Evolutionary conservation across 2,888 invertebrate genomes (phyloP).

Genomic region (Xanthorhoe spadicearia): DNA sequence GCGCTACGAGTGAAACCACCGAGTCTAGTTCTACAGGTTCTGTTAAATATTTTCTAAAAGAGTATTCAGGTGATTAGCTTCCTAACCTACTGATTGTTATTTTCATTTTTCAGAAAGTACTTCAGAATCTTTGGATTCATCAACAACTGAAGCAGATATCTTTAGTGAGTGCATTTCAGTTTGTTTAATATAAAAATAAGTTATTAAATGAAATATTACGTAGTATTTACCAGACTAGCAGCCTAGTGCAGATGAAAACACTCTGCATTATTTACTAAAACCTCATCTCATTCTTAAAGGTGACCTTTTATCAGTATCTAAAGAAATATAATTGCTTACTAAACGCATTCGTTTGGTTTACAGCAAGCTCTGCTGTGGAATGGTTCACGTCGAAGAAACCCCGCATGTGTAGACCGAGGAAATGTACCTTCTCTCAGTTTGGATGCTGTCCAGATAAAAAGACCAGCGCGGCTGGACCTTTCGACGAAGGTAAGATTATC

Average conservation of each 20-base stretch:
- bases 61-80: background rate
- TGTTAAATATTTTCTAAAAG: constrained; percentile 4
- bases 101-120: constrained; percentile 13
- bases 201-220: too few relatives aligned
- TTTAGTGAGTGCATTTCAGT: constrained; percentile 29
- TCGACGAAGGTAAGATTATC: constrained; percentile 86
- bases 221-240: too few relatives aligned
- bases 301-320: too few relatives aligned
- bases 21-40: constrained; percentile 37
- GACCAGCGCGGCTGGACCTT: constrained; percentile 91
- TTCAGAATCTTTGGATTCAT: constrained; percentile 23
- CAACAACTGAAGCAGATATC: constrained; percentile 32
- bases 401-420: constrained; percentile 84
- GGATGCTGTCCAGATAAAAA: constrained; percentile 95
- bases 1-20: constrained; percentile 34
- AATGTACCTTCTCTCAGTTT: constrained; percentile 87
- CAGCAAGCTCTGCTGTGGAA: constrained; percentile 69
- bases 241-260: too few relatives aligned
- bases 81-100: background rate
- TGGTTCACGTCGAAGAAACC: constrained; percentile 78
- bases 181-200: background rate
- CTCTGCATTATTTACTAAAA: too few relatives aligned
- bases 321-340: background rate
- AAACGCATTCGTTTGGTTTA: constrained; percentile 30
- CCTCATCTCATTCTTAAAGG: too few relatives aligned